Percentiles rank a stretch among this genome's conserved stretches.
Evolutionary conservation across 2,113 vertebrate species (phyloP).

Genomic region (Chloebia gouldiae): DNA sequence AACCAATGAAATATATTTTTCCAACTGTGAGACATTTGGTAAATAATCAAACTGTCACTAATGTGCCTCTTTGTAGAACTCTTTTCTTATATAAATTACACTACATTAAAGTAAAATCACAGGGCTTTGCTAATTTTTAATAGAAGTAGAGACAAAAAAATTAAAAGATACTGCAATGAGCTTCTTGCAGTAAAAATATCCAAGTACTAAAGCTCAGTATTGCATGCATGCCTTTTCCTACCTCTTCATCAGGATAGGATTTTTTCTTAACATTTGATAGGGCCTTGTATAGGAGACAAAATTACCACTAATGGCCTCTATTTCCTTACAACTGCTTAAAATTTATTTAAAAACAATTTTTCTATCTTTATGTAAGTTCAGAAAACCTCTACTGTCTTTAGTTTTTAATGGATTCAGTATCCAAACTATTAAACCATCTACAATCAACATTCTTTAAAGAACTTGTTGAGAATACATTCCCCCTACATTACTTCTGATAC

Average conservation of each 20-base stretch:
- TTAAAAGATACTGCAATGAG: background rate
- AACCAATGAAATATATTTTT: background rate
- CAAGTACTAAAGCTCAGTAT: background rate
- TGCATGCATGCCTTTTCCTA: background rate
- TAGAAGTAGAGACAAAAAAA: background rate
- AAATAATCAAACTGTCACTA: background rate
- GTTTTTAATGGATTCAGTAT: background rate
- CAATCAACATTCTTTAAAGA: background rate
- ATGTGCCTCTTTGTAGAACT: background rate
- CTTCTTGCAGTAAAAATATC: background rate
- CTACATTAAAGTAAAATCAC: background rate
- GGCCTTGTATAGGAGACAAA: background rate
- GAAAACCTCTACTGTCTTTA: background rate
- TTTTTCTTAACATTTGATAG: background rate
- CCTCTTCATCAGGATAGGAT: background rate
- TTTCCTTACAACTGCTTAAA: background rate
- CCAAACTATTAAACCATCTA: background rate
- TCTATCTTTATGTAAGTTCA: background rate
- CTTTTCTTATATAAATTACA: background rate
- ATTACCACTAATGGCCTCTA: background rate
- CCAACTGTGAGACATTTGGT: background rate
- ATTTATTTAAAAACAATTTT: background rate
- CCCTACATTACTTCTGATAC: background rate
- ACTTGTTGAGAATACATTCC: background rate
- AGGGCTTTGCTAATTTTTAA: background rate